These are phyloP conservation scores for Hyla sarda DNA, from an alignment of 2,113 vertebrate genomes.

Conservation along the genomic window DNA sequence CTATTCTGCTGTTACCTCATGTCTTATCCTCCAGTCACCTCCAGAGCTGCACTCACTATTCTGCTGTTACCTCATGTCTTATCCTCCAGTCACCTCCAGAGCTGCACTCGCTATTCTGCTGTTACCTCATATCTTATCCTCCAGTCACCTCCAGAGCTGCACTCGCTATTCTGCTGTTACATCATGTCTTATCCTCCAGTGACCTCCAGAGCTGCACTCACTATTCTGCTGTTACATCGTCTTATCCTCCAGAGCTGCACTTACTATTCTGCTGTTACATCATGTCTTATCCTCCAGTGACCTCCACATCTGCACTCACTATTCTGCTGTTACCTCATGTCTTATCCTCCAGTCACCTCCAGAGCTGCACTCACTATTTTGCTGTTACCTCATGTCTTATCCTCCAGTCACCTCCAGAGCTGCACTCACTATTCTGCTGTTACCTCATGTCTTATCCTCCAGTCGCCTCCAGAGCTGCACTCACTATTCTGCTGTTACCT, in stretches of 20 bases:
- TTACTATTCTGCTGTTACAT: no score
- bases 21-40: background rate
- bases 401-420: background rate
- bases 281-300: no score
- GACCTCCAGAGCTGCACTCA: background rate
- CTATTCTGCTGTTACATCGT: background rate
- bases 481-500: no score
- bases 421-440: background rate
- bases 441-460: no score
- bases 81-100: background rate
- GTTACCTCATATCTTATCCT: no score
- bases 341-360: background rate
- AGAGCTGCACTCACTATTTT: background rate
- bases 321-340: no score
- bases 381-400: no score
- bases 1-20: no score
- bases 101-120: background rate
- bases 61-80: no score
- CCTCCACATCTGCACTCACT: background rate
- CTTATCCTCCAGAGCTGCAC: background rate
- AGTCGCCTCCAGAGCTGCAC: background rate
- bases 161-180: no score
- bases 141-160: background rate
- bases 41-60: background rate
- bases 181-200: no score